Conservation (phyloP, 2,797 vertebrate genomes). For the Tinamus major region DNA sequence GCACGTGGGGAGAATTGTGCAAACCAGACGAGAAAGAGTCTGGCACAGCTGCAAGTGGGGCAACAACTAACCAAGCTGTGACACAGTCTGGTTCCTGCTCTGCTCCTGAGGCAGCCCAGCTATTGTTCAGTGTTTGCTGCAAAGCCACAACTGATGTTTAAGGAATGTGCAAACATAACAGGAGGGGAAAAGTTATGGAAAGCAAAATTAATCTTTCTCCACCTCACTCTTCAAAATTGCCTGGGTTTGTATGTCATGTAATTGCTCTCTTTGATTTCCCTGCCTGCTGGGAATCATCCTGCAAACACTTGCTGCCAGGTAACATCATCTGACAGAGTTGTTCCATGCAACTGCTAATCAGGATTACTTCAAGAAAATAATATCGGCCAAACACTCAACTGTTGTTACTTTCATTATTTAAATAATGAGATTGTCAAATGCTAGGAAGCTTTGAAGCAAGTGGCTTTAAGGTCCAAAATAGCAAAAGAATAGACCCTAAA, state of each 20-base stretch:
- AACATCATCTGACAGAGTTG: background rate
- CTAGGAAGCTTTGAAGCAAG: conserved; percentile 47
- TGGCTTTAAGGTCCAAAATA: background rate
- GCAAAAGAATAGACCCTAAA: conserved; percentile 10
- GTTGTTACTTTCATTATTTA: conserved; percentile 5
- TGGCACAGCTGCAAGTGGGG: conserved; percentile 43
- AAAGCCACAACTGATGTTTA: conserved; percentile 70
- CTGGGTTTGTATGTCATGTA: background rate
- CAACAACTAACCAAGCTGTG: conserved; percentile 49
- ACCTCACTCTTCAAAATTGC: conserved; percentile 46
- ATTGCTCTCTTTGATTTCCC: conserved; percentile 24
- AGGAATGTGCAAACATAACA: conserved; percentile 73
- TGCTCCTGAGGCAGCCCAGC: conserved; percentile 61
- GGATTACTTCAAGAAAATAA: conserved; percentile 46
- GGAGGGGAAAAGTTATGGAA: conserved; percentile 64
- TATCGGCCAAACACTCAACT: conserved; percentile 5
- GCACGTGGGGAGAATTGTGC: fast-evolving
- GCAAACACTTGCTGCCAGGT: conserved; percentile 45
- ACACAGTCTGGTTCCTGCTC: conserved; percentile 55
- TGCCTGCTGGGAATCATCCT: conserved; percentile 12
- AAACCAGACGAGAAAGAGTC: conserved; percentile 47
- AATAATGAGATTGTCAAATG: conserved; percentile 42
- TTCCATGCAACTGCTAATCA: background rate
- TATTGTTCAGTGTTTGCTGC: conserved; percentile 64
- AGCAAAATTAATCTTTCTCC: conserved; percentile 72